These are phyloP conservation scores for Andrena cerasifolii DNA, from an alignment of 1,140 invertebrate genomes.

Conservation along the genomic window DNA sequence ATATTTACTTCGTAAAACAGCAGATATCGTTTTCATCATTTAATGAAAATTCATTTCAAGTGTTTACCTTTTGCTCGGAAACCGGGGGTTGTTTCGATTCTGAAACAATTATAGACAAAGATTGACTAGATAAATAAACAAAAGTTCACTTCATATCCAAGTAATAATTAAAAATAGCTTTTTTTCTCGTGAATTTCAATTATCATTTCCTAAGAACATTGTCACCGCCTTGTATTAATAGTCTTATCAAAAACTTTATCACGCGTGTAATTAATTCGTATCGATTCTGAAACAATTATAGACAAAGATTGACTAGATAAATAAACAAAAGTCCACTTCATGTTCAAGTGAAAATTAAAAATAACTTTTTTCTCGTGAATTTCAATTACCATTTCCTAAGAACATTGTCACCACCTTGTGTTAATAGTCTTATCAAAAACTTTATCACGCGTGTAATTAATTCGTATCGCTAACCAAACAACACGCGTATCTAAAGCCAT, in stretches of 20 bases:
- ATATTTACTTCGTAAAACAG: conserved; percentile 16
- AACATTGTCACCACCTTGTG: neutral
- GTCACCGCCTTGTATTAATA: neutral
- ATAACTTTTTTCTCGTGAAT: neutral
- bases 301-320: neutral
- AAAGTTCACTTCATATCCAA: neutral
- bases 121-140: neutral
- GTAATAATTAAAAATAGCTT: neutral
- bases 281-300: conserved; percentile 64
- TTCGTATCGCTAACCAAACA: neutral
- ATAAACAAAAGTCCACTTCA: neutral
- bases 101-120: conserved; percentile 47
- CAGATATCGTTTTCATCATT: neutral
- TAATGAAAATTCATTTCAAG: neutral
- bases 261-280: too few relatives aligned
- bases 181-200: neutral
- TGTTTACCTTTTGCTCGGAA: conserved; percentile 72
- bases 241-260: neutral
- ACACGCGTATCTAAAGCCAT: neutral
- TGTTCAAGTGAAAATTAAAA: too few relatives aligned
- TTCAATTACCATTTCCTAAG: neutral
- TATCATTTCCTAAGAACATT: neutral
- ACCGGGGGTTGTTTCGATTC: conserved; percentile 61
- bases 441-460: neutral
- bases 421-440: conserved; percentile 16